Conservation (phyloP, 53 echinoderm and acorn worm species). For the Antedon mediterranea region DNA sequence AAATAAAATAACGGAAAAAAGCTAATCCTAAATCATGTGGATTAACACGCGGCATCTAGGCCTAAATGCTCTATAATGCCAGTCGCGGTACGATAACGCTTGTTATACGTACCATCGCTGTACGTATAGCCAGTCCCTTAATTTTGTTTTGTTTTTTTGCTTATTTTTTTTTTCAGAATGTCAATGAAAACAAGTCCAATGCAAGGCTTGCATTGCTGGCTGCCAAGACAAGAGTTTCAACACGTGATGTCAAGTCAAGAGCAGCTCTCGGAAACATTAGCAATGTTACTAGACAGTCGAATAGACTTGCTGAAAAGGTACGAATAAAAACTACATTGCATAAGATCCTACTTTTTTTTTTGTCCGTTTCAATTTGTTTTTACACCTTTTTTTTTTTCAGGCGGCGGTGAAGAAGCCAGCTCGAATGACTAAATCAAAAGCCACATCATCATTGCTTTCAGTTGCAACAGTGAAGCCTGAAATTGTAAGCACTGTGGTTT, state of each 20-base stretch:
- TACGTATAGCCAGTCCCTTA: too few relatives aligned
- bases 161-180: neutral
- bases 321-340: too few relatives aligned
- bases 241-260: conserved; percentile 6
- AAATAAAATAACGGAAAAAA: too few relatives aligned
- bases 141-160: neutral
- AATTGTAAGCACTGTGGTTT: neutral
- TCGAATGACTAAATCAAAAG: conserved; percentile 53
- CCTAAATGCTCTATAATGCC: too few relatives aligned
- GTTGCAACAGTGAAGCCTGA: conserved; percentile 5
- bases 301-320: conserved; percentile 32
- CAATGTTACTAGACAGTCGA: conserved; percentile 36
- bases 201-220: neutral
- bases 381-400: neutral
- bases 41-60: too few relatives aligned
- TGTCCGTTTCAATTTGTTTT: too few relatives aligned
- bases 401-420: conserved; percentile 40
- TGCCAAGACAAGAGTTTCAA: neutral
- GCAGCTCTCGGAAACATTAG: conserved; percentile 75
- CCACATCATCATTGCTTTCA: conserved; percentile 45
- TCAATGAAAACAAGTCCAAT: neutral
- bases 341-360: too few relatives aligned
- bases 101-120: too few relatives aligned
- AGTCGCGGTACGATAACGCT: too few relatives aligned
- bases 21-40: too few relatives aligned